Conservation (phyloP, 2,797 vertebrate genomes). For the Tympanoctomys barrerae region DNA sequence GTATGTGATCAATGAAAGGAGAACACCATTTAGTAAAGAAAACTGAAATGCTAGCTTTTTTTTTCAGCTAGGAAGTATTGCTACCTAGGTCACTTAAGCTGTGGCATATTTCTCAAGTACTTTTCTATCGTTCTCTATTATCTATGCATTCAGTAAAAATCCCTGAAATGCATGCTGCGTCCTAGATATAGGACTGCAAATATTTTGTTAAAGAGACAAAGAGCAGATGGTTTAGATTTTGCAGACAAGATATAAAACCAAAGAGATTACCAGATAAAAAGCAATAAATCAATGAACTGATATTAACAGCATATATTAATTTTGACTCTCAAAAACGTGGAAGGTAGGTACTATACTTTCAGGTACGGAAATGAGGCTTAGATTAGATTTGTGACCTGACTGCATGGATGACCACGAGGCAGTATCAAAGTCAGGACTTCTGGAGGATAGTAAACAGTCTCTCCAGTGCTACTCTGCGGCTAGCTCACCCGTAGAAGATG, state of each 20-base stretch:
- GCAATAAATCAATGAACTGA: neutral
- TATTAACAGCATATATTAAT: neutral
- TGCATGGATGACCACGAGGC: neutral
- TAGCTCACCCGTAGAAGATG: neutral
- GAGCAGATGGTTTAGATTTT: neutral
- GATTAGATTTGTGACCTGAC: neutral
- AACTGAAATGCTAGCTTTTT: slow-evolving; percentile 19
- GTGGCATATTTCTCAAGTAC: slow-evolving; percentile 10
- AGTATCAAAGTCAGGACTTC: neutral
- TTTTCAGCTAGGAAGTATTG: slow-evolving; percentile 11
- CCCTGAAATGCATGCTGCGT: neutral
- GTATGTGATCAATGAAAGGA: neutral
- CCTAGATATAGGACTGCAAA: neutral
- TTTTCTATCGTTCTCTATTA: slow-evolving; percentile 28
- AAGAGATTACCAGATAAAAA: neutral
- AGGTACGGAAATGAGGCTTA: neutral
- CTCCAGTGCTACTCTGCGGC: too few species aligned
- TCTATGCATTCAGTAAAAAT: slow-evolving; percentile 3
- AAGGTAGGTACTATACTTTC: neutral
- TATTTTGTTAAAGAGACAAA: slow-evolving; percentile 33
- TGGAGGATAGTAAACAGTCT: neutral
- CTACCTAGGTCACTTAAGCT: neutral
- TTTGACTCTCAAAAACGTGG: neutral
- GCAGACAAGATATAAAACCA: slow-evolving; percentile 26
- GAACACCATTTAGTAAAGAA: slow-evolving; percentile 39